Conservation (phyloP, 2,888 invertebrate species). For the Macropis europaea region DNA sequence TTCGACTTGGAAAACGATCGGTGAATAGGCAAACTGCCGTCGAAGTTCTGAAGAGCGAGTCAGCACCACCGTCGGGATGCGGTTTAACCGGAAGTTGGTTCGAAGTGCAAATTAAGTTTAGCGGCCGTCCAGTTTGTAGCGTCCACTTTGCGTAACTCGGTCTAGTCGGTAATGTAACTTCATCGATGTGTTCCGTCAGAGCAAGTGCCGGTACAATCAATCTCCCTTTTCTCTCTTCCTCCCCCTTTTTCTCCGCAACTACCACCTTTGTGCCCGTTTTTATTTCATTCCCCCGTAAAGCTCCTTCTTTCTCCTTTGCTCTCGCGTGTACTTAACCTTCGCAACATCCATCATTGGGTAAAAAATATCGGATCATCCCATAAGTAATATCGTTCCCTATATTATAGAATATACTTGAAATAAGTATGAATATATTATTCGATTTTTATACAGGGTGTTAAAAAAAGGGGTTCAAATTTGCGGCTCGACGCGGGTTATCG, state of each 20-base stretch:
- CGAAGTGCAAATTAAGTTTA: constrained; percentile 76
- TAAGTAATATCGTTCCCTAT: no score
- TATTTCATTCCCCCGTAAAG: not conserved
- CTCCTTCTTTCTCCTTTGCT: no score
- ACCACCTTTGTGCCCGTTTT: constrained; percentile 43
- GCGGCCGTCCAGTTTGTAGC: constrained; percentile 73
- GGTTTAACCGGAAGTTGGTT: constrained; percentile 74
- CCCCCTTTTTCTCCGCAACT: constrained; percentile 49
- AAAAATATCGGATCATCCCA: no score
- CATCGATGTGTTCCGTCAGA: constrained; percentile 78
- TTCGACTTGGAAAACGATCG: constrained; percentile 69
- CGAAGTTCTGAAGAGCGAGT: constrained; percentile 62
- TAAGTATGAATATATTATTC: no score
- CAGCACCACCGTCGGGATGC: constrained; percentile 63
- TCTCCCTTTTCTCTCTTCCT: constrained; percentile 66
- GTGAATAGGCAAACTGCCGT: constrained; percentile 65
- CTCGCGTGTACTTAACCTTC: no score
- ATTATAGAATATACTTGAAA: no score
- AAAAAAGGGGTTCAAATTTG: no score
- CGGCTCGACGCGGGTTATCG: no score
- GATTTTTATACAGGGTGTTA: no score
- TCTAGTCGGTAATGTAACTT: constrained; percentile 78
- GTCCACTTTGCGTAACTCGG: constrained; percentile 78
- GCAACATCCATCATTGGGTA: no score
- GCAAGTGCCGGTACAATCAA: constrained; percentile 76